Conservation (phyloP, 2,113 vertebrate genomes). For the Hiodon tergisus region DNA sequence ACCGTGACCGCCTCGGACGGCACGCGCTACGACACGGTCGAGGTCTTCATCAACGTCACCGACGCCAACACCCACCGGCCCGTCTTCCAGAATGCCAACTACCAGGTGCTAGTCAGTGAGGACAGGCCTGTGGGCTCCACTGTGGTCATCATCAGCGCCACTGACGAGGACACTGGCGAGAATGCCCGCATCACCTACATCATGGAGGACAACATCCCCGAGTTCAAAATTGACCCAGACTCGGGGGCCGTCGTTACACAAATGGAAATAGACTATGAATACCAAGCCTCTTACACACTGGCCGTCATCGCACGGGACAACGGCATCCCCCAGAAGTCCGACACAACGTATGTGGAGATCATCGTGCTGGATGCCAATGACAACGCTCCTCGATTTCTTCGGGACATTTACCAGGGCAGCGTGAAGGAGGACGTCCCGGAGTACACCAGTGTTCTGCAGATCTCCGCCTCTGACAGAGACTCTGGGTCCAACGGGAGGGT, state of each 20-base stretch:
- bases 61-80: slow-evolving; percentile 95
- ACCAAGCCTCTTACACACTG: slow-evolving; percentile 86
- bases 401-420: slow-evolving; percentile 79
- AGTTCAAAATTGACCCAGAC: slow-evolving; percentile 85
- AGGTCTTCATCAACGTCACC: slow-evolving; percentile 91
- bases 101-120: slow-evolving; percentile 78
- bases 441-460: slow-evolving; percentile 85
- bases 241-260: slow-evolving; percentile 83
- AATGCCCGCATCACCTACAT: slow-evolving; percentile 88
- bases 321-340: slow-evolving; percentile 89
- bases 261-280: slow-evolving; percentile 89
- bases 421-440: slow-evolving; percentile 82
- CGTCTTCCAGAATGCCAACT: slow-evolving; percentile 88
- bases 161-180: slow-evolving; percentile 90
- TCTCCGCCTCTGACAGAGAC: slow-evolving; percentile 86
- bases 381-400: slow-evolving; percentile 76
- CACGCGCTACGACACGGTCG: slow-evolving; percentile 77
- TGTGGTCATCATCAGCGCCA: slow-evolving; percentile 80
- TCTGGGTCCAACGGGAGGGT: slow-evolving; percentile 81
- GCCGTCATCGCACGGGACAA: slow-evolving; percentile 88
- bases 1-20: slow-evolving; percentile 88
- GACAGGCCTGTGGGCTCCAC: slow-evolving; percentile 81
- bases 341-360: slow-evolving; percentile 89
- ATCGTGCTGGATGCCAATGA: slow-evolving; percentile 88
- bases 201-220: slow-evolving; percentile 86